Base-by-base conservation (phyloP, 2,888 invertebrate genomes). In the Sabatieria punctata region DNA sequence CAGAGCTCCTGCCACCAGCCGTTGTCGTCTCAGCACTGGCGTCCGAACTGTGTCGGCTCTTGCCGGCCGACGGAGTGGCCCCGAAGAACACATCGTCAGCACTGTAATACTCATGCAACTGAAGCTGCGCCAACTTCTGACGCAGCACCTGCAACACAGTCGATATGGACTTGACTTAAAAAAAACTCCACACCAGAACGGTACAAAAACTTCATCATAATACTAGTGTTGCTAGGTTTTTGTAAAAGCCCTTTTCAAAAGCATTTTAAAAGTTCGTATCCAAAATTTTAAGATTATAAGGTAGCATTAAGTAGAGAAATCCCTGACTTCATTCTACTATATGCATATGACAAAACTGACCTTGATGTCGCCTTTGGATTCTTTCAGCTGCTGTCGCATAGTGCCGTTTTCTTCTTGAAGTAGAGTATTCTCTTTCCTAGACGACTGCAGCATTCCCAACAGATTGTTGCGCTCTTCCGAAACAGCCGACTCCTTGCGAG, bases 301-400 rank as follows among this genome's bases (percentile, higher is more conserved):
- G n/a, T n/a, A n/a, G n/a, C n/a, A n/a, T n/a, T n/a, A n/a, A n/a
- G n/a, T n/a, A n/a, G n/a, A n/a, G n/a, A n/a, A n/a, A n/a, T n/a
- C n/a, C n/a, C n/a, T n/a, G n/a, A n/a, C n/a, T n/a, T n/a, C n/a
- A n/a, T n/a, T 18, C 4, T 36, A 4, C 19, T 36, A 18, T 36
- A 35, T 40, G 15, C n/a, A 8, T 43, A 21, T 6, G 11, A 11
- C 4, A 11, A 21, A 11, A 18, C 50, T 54, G 47, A 68, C 68
- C 61, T 69, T 68, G 21, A 71, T 65, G 48, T 70, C 70, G 33
- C 71, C 68, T 49, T 65, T 60, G 43, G 68, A 65, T 60, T 71
- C 71, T 15, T 56, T 72, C 27, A 84, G 68, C 59, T 80, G 80
- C 59, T 79, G 78, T 55, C 75, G 75, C 43, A 82, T 65, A 13